Evolutionary conservation across 2,888 invertebrate genomes (phyloP).

Genomic region (Scaptodrosophila latifasciaeformis): DNA sequence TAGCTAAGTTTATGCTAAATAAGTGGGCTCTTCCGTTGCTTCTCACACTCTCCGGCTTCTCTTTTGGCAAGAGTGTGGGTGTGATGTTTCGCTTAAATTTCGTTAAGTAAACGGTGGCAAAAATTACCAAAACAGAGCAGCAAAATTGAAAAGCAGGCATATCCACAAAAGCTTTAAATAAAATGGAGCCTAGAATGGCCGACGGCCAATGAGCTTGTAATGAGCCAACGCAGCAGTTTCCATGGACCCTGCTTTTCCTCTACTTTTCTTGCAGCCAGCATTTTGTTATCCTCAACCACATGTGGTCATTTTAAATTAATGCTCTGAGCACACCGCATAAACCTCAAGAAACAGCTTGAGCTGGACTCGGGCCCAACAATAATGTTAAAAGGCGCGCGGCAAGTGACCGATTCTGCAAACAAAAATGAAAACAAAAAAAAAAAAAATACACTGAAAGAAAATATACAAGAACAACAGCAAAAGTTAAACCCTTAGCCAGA

Average conservation of each 20-base stretch:
- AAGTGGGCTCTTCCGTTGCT: constrained; percentile 34
- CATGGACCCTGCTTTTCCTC: no score
- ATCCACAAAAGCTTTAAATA: neutral
- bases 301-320: constrained; percentile 39
- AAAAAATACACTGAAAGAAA: no score
- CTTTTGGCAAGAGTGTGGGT: no score
- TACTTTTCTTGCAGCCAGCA: no score
- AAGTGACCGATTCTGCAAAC: constrained; percentile 13
- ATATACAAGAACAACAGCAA: constrained; percentile 4
- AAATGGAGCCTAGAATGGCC: neutral
- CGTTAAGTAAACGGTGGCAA: constrained; percentile 28
- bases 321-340: constrained; percentile 10
- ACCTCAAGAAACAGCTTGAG: constrained; percentile 15
- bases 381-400: constrained; percentile 1
- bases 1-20: constrained; percentile 46
- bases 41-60: constrained; percentile 21
- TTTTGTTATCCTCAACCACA: no score
- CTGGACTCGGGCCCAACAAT: neutral
- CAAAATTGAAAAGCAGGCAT: no score
- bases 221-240: neutral
- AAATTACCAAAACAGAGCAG: no score
- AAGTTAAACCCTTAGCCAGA: constrained; percentile 14
- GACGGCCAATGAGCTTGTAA: neutral
- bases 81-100: constrained; percentile 37
- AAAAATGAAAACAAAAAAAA: neutral